A percentile compares a stretch with the other conserved stretches of the same genome.
phyloP scores from a whole-genome alignment of 2,888 invertebrate species.

The Vesta saturnalis region DNA sequence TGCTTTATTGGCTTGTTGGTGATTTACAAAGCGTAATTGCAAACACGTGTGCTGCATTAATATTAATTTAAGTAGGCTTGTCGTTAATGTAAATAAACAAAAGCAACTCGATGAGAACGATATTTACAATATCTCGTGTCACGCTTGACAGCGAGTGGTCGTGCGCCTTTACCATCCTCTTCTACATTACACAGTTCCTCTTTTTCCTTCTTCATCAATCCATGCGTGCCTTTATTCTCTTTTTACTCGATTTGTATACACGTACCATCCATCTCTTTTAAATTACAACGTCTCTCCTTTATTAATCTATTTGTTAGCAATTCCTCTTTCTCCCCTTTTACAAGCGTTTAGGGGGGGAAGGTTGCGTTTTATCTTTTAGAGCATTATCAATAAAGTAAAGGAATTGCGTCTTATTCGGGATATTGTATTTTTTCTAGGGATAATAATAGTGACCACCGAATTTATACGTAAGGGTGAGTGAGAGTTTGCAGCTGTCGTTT shows the following conservation, averaged over 20 bases:
- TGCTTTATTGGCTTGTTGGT: neutral
- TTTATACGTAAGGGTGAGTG: neutral
- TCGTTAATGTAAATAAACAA: slow-evolving; percentile 41
- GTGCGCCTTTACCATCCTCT: slow-evolving; percentile 20
- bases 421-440: too few relatives aligned
- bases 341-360: slow-evolving; percentile 28
- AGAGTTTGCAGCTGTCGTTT: neutral
- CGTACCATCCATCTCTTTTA: slow-evolving; percentile 33
- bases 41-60: slow-evolving; percentile 28
- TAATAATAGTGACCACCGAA: too few relatives aligned
- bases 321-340: slow-evolving; percentile 25
- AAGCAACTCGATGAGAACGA: slow-evolving; percentile 39
- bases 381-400: slow-evolving; percentile 16
- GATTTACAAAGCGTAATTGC: neutral
- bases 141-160: slow-evolving; percentile 34
- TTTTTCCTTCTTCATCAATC: slow-evolving; percentile 15
- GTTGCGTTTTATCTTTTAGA: slow-evolving; percentile 18
- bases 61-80: slow-evolving; percentile 31
- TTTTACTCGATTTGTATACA: slow-evolving; percentile 39
- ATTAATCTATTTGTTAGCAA: slow-evolving; percentile 28
- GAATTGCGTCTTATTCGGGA: slow-evolving; percentile 32
- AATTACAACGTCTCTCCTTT: slow-evolving; percentile 37
- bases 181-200: neutral
- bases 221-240: slow-evolving; percentile 27
- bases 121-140: slow-evolving; percentile 43